phyloP scores from a whole-genome alignment of 2,888 invertebrate species.

The Scrobipalpa costella region DNA sequence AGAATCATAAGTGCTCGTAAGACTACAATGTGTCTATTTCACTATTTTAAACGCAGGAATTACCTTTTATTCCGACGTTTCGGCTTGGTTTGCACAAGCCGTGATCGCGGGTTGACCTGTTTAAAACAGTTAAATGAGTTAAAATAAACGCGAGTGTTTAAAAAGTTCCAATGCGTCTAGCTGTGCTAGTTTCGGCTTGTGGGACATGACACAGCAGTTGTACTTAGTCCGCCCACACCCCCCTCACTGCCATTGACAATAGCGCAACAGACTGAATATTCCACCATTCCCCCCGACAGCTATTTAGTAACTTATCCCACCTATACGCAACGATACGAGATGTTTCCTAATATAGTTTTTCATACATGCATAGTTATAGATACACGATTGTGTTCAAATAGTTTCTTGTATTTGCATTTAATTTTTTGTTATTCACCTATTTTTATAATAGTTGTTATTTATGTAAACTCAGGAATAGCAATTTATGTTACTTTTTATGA shows the following conservation, averaged over 20 bases:
- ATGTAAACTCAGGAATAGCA: constrained; percentile 47
- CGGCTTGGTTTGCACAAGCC: too few species aligned
- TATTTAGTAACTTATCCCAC: constrained; percentile 63
- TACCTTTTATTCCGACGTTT: too few species aligned
- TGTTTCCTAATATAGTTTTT: constrained; percentile 47
- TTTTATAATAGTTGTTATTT: constrained; percentile 48
- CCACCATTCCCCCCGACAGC: constrained; percentile 57
- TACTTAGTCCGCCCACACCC: background rate
- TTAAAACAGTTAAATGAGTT: too few species aligned
- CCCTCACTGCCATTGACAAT: constrained; percentile 39
- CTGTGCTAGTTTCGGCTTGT: too few species aligned
- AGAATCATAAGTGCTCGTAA: too few species aligned
- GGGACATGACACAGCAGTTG: too few species aligned
- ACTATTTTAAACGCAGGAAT: too few species aligned
- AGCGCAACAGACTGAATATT: constrained; percentile 51
- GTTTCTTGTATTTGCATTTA: constrained; percentile 56
- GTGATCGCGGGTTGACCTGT: too few species aligned
- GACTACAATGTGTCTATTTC: too few species aligned
- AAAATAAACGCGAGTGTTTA: too few species aligned
- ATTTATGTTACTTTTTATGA: constrained; percentile 51
- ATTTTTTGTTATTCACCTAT: constrained; percentile 43
- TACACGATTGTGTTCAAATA: constrained; percentile 60
- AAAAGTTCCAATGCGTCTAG: too few species aligned
- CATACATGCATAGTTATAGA: constrained; percentile 44
- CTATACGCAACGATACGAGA: constrained; percentile 52